Evolutionary conservation across 2,888 invertebrate species (phyloP).

Genomic region (Drosophila dives): DNA sequence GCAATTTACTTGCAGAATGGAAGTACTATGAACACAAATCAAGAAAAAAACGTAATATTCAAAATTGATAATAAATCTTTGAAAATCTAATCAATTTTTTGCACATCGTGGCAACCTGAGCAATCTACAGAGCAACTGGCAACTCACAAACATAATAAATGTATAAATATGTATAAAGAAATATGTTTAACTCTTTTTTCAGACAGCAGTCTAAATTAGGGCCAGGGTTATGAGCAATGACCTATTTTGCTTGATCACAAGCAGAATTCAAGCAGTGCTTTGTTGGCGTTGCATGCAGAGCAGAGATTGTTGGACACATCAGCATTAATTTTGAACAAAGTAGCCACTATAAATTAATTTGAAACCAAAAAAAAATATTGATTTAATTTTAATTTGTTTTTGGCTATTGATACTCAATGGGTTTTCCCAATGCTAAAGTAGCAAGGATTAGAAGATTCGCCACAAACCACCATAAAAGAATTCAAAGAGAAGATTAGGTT

Average conservation of each 20-base stretch:
- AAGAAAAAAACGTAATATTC: neutral
- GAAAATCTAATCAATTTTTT: neutral
- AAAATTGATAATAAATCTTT: neutral
- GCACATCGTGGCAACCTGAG: neutral
- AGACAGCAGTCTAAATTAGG: neutral
- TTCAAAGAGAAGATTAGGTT: neutral
- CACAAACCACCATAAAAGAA: neutral
- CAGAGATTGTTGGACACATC: neutral
- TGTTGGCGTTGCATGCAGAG: conserved; percentile 14
- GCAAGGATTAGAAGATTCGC: neutral
- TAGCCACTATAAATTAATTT: neutral
- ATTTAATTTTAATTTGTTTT: neutral
- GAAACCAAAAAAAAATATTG: neutral
- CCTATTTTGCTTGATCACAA: neutral
- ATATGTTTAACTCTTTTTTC: neutral
- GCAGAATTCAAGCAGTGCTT: conserved; percentile 5
- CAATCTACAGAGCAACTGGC: neutral
- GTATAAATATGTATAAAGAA: neutral
- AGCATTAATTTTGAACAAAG: neutral
- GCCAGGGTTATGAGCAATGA: neutral
- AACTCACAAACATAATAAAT: neutral
- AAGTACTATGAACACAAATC: neutral
- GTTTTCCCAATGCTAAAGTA: neutral
- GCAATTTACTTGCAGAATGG: neutral
- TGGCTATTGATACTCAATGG: neutral